A percentile compares a stretch with the other conserved stretches of the same genome.
phyloP scores from a whole-genome alignment of 2,113 vertebrate species.

The Oostethus manadensis region DNA sequence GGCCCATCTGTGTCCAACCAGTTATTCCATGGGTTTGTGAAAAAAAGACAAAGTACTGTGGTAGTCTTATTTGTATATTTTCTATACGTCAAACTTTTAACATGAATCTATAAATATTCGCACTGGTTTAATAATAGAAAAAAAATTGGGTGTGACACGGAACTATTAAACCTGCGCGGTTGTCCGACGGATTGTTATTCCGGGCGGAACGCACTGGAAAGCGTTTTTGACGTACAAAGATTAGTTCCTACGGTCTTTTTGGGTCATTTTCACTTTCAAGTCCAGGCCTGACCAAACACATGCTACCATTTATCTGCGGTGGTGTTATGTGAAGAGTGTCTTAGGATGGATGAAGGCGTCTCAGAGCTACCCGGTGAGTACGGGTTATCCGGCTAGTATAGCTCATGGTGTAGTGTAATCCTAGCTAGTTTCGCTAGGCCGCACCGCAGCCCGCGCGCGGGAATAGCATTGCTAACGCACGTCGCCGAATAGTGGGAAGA shows the following conservation, averaged over 20 bases:
- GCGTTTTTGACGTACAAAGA: conserved; percentile 49
- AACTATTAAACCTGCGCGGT: not conserved
- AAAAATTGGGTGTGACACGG: not conserved
- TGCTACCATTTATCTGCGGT: not conserved
- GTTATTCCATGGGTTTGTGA: no score
- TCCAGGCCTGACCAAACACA: not conserved
- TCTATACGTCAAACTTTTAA: not conserved
- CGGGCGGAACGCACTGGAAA: conserved; percentile 23
- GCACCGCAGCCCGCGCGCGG: conserved; percentile 53
- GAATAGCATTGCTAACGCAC: conserved; percentile 35
- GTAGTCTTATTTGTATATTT: no score
- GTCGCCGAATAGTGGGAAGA: no score
- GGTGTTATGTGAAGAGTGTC: conserved; percentile 14
- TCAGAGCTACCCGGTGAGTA: conserved; percentile 41
- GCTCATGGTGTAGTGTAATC: not conserved
- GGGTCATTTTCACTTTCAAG: accelerated
- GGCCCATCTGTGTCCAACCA: no score
- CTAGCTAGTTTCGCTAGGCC: conserved; percentile 49
- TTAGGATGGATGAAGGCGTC: conserved; percentile 53
- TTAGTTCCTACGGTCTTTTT: conserved; percentile 4
- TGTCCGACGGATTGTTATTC: conserved; percentile 38
- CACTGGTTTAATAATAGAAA: not conserved
- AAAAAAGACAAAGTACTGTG: no score
- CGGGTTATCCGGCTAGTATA: not conserved
- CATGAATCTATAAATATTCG: not conserved